phyloP scores from a whole-genome alignment of 2,888 invertebrate species.

The Dryomyza anilis region DNA sequence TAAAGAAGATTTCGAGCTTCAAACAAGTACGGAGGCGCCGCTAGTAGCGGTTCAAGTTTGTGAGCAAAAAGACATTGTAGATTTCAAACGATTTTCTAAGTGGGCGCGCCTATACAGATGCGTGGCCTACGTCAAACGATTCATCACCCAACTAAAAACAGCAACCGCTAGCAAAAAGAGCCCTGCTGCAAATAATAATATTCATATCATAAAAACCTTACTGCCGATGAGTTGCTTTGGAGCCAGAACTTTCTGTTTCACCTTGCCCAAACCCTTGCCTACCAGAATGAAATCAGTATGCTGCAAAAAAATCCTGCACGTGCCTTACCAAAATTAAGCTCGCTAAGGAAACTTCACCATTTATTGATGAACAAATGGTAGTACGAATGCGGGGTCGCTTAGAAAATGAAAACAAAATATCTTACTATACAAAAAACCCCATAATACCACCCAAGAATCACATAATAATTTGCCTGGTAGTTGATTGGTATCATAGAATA shows the following conservation, averaged over 20 bases:
- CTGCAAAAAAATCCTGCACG: background rate
- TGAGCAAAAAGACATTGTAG: background rate
- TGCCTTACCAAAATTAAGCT: background rate
- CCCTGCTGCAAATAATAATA: no score
- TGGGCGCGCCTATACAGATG: background rate
- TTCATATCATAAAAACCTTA: background rate
- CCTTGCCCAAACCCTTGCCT: background rate
- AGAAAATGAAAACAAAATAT: background rate
- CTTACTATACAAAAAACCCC: background rate
- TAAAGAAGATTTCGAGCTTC: background rate
- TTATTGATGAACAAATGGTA: background rate
- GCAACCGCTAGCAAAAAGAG: background rate
- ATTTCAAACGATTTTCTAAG: background rate
- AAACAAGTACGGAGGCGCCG: background rate
- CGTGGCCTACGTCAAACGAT: background rate
- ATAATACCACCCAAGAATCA: background rate
- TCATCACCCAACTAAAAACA: background rate
- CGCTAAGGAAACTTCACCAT: background rate
- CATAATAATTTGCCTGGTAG: no score
- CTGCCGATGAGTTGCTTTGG: background rate
- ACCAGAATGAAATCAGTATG: background rate
- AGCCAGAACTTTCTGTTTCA: background rate
- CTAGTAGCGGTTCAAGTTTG: background rate
- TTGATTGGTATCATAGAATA: background rate
- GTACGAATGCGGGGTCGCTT: background rate